Conservation (phyloP, 2,888 invertebrate species). For the Silvanus unidentatus region DNA sequence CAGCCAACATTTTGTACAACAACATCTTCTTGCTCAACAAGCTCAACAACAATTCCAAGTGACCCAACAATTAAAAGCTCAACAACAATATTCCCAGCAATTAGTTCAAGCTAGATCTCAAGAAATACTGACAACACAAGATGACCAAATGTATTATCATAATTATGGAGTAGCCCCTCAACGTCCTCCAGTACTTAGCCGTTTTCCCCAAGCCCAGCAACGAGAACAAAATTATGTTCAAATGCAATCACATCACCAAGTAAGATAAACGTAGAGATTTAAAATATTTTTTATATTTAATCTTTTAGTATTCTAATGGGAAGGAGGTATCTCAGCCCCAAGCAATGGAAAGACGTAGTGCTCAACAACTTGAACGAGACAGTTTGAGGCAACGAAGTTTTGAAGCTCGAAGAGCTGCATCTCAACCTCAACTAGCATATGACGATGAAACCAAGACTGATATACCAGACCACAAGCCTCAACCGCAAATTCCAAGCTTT, state of each 20-base stretch:
- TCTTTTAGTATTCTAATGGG: conserved; percentile 11
- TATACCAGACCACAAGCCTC: conserved; percentile 26
- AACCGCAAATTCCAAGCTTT: conserved; percentile 40
- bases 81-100: conserved; percentile 37
- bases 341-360: conserved; percentile 51
- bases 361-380: conserved; percentile 59
- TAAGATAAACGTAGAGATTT: conserved; percentile 5
- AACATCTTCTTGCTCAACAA: conserved; percentile 47
- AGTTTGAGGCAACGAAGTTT: conserved; percentile 54
- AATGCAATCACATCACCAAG: conserved; percentile 20
- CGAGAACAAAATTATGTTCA: conserved; percentile 34
- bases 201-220: conserved; percentile 10
- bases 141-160: conserved; percentile 40
- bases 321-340: conserved; percentile 11
- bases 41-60: conserved; percentile 33
- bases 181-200: conserved; percentile 22
- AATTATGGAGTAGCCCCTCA: conserved; percentile 33
- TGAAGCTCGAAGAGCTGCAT: conserved; percentile 56
- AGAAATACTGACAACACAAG: conserved; percentile 51
- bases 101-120: conserved; percentile 49
- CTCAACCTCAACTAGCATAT: conserved; percentile 61
- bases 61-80: conserved; percentile 34
- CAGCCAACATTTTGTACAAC: conserved; percentile 46
- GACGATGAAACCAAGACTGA: conserved; percentile 44
- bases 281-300: not conserved